Base-by-base conservation (phyloP, 2,888 invertebrate genomes). In the Iselma pallidipennis region DNA sequence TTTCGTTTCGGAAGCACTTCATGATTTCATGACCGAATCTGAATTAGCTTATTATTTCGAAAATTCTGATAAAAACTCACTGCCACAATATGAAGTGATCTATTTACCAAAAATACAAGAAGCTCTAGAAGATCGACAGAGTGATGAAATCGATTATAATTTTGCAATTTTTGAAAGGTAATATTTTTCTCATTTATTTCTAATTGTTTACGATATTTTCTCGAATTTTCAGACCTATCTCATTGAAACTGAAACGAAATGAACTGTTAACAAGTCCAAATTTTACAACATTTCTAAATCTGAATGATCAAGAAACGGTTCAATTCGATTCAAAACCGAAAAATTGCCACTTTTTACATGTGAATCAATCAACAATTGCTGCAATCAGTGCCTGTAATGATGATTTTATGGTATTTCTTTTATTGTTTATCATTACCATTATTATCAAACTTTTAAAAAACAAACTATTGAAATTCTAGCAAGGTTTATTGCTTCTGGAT, bases 331-430 rank as follows among this genome's bases (percentile, higher is more conserved):
- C 72, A 52, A 70, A 74, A 12, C 72, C 79, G 1, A 69, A 82
- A 14, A 82, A 85, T 33, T 91, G 91, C 75, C 88, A 90, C 76
- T 91, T 86, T 79, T 80, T 90, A 50, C 89, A 91, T 76, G 75
- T 82, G 3, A 86, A 87, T 66, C 81, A 81, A 1, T 80, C 79
- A 12, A 83, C 84, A 23, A 86, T 88, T 0, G 91, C 90, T 7
- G 89, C 91, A 1, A 83, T 91, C 66, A 90, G 88, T 67, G 84
- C 88, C 42, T 91, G 90, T 77, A 83, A 85, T 66, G 85, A 87
- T 66, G 85, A 85, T 72, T 81, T 85, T 50, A 82, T 90, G 78
- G 90, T 91, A 80, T 85, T 86, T 81, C 10, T 10, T 16, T 14
- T 7, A 14, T 48, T 48, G 9, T 7, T 12, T 9, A 7, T 14